Conservation (phyloP, 2,888 invertebrate species). For the Epicampocera succincta region DNA sequence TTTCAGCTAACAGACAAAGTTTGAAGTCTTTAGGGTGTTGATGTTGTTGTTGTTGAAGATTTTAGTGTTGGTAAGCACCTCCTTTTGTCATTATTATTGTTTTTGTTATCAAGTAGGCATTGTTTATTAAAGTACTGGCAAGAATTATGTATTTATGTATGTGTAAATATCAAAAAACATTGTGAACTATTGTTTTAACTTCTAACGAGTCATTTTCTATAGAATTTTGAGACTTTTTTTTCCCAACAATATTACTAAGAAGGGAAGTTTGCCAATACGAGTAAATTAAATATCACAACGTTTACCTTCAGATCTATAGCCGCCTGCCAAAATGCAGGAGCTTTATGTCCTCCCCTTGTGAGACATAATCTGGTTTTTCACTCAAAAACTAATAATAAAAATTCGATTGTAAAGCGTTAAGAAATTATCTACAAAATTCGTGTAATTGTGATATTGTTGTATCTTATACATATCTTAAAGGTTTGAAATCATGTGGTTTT, state of each 20-base stretch:
- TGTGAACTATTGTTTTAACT: conserved; percentile 48
- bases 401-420: no score
- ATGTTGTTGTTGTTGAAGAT: conserved; percentile 25
- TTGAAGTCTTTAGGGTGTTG: conserved; percentile 37
- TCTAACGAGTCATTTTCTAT: conserved; percentile 41
- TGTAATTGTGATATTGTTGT: no score
- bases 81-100: conserved; percentile 31
- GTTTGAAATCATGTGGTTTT: no score
- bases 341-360: no score
- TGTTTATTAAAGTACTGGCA: conserved; percentile 38
- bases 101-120: conserved; percentile 35
- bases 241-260: conserved; percentile 16
- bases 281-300: not conserved
- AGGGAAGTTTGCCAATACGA: conserved; percentile 3
- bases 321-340: no score
- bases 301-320: not conserved
- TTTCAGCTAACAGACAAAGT: conserved; percentile 1
- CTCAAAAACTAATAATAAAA: no score
- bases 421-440: no score
- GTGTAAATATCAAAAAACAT: conserved; percentile 4
- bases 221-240: conserved; percentile 41
- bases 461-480: no score
- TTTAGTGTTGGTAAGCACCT: conserved; percentile 53
- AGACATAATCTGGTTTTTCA: no score
- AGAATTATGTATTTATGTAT: conserved; percentile 30